Percentiles rank a stretch among this genome's conserved stretches.
phyloP scores from a whole-genome alignment of 2,113 vertebrate species.

The Steatornis caripensis region DNA sequence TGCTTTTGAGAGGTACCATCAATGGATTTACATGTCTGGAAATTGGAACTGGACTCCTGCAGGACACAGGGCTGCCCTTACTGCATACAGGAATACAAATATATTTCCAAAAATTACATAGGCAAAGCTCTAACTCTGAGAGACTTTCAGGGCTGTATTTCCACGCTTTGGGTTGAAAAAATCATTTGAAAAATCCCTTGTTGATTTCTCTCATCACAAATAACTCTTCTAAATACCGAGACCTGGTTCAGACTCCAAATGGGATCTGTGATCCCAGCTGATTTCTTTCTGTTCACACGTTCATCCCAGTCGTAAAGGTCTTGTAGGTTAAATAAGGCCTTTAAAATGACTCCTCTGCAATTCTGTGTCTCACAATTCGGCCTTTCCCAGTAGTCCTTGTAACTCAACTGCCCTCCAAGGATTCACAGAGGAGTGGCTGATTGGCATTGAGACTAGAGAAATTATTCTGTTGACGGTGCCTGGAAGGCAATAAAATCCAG shows the following conservation, averaged over 20 bases:
- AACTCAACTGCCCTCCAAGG: constrained; percentile 16
- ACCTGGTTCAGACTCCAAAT: not conserved
- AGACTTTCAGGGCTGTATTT: not conserved
- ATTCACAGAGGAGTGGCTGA: not conserved
- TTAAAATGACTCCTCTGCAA: not conserved
- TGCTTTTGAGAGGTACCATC: not conserved
- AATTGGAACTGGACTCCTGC: not conserved
- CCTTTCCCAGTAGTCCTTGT: not conserved
- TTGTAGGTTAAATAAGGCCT: not conserved
- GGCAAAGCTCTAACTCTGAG: not conserved
- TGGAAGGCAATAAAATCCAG: constrained; percentile 33
- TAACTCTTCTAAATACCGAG: not conserved
- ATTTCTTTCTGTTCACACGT: not conserved
- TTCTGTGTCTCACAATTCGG: not conserved
- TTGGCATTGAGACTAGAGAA: not conserved
- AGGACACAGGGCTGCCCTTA: not conserved
- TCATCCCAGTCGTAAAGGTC: not conserved
- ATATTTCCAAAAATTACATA: not conserved
- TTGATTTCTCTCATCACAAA: not conserved
- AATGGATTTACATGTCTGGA: not conserved
- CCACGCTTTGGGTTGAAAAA: not conserved
- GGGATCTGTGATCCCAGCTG: not conserved
- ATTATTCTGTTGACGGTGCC: constrained; percentile 18
- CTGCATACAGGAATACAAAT: not conserved
- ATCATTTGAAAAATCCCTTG: not conserved